phyloP scores from a whole-genome alignment of 2,113 vertebrate genomes.

The Datnioides undecimradiatus region DNA sequence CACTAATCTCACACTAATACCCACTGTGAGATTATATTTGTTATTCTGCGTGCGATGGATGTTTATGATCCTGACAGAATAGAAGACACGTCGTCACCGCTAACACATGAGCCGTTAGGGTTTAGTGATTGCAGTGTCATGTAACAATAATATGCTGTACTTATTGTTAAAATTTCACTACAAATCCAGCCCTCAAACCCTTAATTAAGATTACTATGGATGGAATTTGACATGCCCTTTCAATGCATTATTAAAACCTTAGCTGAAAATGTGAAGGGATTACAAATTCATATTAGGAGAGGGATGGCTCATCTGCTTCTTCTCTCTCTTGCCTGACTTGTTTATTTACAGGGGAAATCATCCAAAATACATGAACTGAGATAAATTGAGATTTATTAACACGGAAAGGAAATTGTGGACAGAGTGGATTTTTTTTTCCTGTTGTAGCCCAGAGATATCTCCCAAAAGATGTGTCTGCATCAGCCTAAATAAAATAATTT shows the following conservation, averaged over 20 bases:
- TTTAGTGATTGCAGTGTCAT: constrained; percentile 1
- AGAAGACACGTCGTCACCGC: background rate
- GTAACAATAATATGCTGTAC: background rate
- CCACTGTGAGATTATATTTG: constrained; percentile 16
- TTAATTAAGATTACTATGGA: constrained; percentile 44
- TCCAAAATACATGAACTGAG: constrained; percentile 43
- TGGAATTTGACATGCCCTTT: constrained; percentile 26
- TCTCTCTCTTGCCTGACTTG: constrained; percentile 31
- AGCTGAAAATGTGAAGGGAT: constrained; percentile 36
- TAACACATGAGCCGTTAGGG: background rate
- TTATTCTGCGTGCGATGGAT: constrained; percentile 3
- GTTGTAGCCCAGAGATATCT: constrained; percentile 1
- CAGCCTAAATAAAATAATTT: background rate
- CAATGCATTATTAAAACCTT: constrained; percentile 48
- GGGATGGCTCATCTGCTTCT: constrained; percentile 6
- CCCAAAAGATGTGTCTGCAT: constrained; percentile 6
- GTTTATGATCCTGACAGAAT: background rate
- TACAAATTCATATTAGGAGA: constrained; percentile 36
- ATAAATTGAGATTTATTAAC: constrained; percentile 45
- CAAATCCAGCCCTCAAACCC: constrained; percentile 20
- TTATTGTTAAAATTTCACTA: background rate
- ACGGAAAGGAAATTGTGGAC: constrained; percentile 25
- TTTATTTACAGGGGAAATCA: constrained; percentile 46
- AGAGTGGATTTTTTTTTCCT: background rate
- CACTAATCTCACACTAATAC: constrained; percentile 43